Percentiles rank a stretch among this genome's conserved stretches.
These are phyloP conservation scores for Gallinago undulata DNA, from an alignment of 2,113 vertebrate genomes.

Conservation along the genomic window DNA sequence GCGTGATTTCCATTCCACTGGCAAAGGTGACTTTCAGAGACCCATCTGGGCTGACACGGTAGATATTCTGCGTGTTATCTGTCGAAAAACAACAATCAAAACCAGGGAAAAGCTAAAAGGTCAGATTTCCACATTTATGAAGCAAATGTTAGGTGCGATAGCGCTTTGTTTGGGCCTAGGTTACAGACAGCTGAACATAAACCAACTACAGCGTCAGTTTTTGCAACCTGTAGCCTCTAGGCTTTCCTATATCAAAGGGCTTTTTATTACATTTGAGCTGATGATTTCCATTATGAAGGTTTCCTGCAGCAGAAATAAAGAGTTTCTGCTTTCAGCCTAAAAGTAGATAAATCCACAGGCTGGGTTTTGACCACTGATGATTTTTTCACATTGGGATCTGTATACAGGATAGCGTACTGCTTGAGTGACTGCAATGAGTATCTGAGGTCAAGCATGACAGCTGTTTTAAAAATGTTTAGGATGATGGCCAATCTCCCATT, in stretches of 20 bases:
- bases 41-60: constrained; percentile 92
- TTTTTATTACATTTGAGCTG: neutral
- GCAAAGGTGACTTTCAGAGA: constrained; percentile 92
- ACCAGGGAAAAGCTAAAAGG: neutral
- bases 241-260: neutral
- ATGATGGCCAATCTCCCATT: neutral
- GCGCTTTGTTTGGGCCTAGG: neutral
- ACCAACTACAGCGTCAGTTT: neutral
- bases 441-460: neutral
- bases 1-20: constrained; percentile 94
- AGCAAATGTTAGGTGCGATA: neutral
- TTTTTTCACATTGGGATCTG: neutral
- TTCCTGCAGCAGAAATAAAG: constrained; percentile 8
- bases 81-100: constrained; percentile 19
- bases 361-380: neutral
- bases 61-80: constrained; percentile 94
- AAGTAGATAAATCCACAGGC: neutral
- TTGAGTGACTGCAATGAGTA: neutral
- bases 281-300: neutral
- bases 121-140: neutral
- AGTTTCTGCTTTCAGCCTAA: neutral
- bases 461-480: neutral
- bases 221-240: neutral
- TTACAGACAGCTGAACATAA: neutral
- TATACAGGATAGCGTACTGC: neutral